Conservation (phyloP, 1,140 invertebrate species). For the Adoxophyes honmai region DNA sequence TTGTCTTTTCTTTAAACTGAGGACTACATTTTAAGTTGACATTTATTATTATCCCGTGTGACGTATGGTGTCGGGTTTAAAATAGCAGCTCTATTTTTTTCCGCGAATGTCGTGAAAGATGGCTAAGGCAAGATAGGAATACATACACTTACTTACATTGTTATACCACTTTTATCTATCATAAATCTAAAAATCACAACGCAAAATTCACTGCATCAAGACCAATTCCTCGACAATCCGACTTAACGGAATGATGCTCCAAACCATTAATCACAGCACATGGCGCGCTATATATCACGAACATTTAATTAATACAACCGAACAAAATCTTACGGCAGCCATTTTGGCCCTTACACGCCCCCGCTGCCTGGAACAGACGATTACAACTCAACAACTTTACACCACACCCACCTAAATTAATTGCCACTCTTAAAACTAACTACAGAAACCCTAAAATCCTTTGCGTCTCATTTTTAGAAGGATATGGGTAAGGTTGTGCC, state of each 20-base stretch:
- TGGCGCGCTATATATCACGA: constrained; percentile 68
- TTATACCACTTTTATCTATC: too few species aligned
- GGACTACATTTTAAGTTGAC: too few species aligned
- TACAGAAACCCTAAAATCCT: constrained; percentile 24
- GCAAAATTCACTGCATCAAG: too few species aligned
- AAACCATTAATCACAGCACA: constrained; percentile 66
- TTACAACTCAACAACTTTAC: constrained; percentile 60
- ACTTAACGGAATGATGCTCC: background rate
- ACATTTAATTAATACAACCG: constrained; percentile 74
- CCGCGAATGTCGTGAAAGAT: too few species aligned
- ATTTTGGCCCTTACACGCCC: constrained; percentile 65
- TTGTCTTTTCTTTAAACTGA: too few species aligned
- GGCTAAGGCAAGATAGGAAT: too few species aligned
- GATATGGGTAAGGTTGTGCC: constrained; percentile 47
- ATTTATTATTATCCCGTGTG: too few species aligned
- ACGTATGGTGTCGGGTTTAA: too few species aligned
- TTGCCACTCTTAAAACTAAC: constrained; percentile 16
- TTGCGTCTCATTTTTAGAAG: constrained; percentile 17
- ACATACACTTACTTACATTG: too few species aligned
- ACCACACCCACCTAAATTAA: constrained; percentile 17
- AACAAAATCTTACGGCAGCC: constrained; percentile 73
- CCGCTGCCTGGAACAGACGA: constrained; percentile 64
- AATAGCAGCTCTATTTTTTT: too few species aligned
- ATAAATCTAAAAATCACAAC: too few species aligned
- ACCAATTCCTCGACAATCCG: too few species aligned